Evolutionary conservation across 2,113 vertebrate species (phyloP).

Genomic region (Pseudorasbora parva): DNA sequence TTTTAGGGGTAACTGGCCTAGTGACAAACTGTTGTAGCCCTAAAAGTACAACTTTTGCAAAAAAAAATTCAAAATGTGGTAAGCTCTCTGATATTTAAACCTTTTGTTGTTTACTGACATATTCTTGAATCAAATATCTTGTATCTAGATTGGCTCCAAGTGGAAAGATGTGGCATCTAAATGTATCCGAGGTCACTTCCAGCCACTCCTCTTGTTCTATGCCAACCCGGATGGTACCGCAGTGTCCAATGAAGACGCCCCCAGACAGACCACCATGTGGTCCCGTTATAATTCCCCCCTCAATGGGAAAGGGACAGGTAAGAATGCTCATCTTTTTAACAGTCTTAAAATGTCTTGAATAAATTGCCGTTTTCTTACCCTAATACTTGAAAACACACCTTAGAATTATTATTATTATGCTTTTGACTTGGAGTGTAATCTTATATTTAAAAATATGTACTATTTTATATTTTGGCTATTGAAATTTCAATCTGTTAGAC

Average conservation of each 20-base stretch:
- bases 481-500: not conserved
- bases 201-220: constrained; percentile 94
- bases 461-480: not conserved
- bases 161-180: constrained; percentile 98
- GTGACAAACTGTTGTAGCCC: too few species aligned
- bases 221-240: constrained; percentile 92
- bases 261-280: constrained; percentile 88
- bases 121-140: not conserved
- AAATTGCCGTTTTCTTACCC: too few species aligned
- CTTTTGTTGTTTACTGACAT: not conserved
- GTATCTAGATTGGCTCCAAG: constrained; percentile 86
- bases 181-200: constrained; percentile 93
- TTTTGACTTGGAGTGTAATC: not conserved
- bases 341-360: not conserved
- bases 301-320: constrained; percentile 83
- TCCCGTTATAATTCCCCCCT: constrained; percentile 83
- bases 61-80: not conserved
- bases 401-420: too few species aligned
- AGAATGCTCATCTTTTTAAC: constrained; percentile 51
- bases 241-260: constrained; percentile 92
- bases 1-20: too few species aligned
- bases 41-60: too few species aligned
- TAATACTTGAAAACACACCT: too few species aligned
- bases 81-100: not conserved
- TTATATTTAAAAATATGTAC: too few species aligned